These are phyloP conservation scores for Turritopsis dohrnii DNA, from an alignment of 30 jellyfish, hydroid and myxozoan species.

Conservation along the genomic window DNA sequence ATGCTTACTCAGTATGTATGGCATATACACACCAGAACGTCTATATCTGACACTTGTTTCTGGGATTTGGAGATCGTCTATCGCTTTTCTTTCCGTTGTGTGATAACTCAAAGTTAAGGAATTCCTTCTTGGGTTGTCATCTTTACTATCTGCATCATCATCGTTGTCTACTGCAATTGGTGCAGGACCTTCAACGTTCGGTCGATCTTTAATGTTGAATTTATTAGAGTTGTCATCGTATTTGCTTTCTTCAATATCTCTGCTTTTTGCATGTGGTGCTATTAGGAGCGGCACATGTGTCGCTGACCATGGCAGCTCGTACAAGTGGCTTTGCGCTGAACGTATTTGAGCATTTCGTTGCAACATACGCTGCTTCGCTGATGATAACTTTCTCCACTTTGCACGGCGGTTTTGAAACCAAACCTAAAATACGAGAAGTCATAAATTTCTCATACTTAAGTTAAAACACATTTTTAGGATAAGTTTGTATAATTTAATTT, in stretches of 20 bases:
- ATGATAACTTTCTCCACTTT: constrained; percentile 68
- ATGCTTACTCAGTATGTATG: not conserved
- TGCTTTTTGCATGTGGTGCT: not conserved
- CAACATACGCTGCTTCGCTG: constrained; percentile 28
- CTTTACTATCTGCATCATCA: not conserved
- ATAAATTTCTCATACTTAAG: no score
- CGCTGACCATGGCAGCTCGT: constrained; percentile 2
- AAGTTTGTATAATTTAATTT: no score
- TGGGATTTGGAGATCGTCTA: not conserved
- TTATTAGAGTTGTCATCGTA: not conserved
- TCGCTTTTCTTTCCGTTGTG: not conserved
- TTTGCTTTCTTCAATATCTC: not conserved
- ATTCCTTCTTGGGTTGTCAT: not conserved
- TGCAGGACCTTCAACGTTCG: not conserved
- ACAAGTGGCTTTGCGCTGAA: not conserved
- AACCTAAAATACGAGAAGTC: no score
- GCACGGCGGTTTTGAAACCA: constrained; percentile 91
- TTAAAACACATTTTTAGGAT: no score
- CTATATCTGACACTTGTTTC: not conserved
- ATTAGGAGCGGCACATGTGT: not conserved
- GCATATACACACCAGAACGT: not conserved
- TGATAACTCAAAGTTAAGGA: not conserved
- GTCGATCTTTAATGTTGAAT: not conserved
- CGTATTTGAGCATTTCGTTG: constrained; percentile 29
- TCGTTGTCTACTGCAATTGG: not conserved